phyloP scores from a whole-genome alignment of 1,140 invertebrate genomes.

The Drosophila bocqueti region DNA sequence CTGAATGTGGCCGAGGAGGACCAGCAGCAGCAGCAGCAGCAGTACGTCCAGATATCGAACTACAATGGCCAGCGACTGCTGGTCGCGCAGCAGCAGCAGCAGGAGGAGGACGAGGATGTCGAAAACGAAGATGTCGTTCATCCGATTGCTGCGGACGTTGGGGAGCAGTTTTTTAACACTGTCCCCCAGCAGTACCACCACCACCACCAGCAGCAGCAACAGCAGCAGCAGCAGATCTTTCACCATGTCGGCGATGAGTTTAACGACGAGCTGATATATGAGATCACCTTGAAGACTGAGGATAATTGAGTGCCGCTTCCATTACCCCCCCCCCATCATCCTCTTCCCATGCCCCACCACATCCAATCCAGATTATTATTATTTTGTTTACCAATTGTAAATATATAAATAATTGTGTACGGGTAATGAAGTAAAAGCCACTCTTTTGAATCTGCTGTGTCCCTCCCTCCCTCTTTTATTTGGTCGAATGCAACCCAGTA shows the following conservation, averaged over 20 bases:
- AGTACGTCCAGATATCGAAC: constrained; percentile 28
- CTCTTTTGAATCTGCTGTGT: constrained; percentile 4
- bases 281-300: constrained; percentile 77
- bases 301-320: constrained; percentile 53
- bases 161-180: constrained; percentile 24
- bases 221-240: constrained; percentile 16
- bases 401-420: not conserved
- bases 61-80: constrained; percentile 24
- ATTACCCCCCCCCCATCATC: not conserved
- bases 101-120: not conserved
- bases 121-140: not conserved
- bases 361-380: not conserved
- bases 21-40: not conserved
- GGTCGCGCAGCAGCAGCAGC: constrained; percentile 10
- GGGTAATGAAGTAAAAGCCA: not conserved
- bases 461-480: not conserved
- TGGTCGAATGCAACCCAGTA: constrained; percentile 30
- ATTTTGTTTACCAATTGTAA: constrained; percentile 15
- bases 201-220: constrained; percentile 12
- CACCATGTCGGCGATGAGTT: constrained; percentile 23
- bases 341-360: not conserved
- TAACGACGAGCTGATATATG: constrained; percentile 68
- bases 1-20: not conserved
- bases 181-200: constrained; percentile 18
- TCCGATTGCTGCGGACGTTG: not conserved